Conservation (phyloP, 2,888 invertebrate genomes). For the Drosophila hamatofila region DNA sequence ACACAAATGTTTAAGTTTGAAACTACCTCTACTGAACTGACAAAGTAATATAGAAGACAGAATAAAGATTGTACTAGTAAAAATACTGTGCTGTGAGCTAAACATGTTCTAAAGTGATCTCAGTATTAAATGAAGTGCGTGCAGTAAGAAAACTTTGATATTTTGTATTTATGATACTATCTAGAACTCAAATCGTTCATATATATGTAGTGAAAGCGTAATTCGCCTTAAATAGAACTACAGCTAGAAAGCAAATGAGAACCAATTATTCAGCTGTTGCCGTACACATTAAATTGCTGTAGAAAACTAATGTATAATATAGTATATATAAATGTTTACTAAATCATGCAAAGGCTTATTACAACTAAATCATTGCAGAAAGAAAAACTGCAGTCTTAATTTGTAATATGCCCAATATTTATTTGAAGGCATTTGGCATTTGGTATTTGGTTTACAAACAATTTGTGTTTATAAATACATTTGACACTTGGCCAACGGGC, state of each 20-base stretch:
- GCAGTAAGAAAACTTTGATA: no score
- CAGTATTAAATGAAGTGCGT: no score
- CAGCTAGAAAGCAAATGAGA: background rate
- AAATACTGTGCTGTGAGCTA: background rate
- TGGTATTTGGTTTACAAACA: background rate
- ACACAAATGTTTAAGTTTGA: background rate
- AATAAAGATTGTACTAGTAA: background rate
- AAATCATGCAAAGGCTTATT: background rate
- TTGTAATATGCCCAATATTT: background rate
- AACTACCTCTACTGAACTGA: background rate
- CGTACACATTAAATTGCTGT: background rate
- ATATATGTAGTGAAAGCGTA: background rate
- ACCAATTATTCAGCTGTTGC: background rate
- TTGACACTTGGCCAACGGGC: constrained; percentile 23
- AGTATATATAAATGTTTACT: background rate
- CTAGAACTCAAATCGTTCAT: no score
- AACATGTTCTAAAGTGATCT: background rate
- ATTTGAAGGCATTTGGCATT: background rate
- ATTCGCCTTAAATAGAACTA: background rate
- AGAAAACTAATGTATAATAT: background rate
- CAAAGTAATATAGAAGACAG: no score
- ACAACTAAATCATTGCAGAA: background rate
- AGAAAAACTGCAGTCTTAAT: background rate
- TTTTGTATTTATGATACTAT: no score
- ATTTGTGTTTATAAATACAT: constrained; percentile 5